Percentiles rank a stretch among this genome's conserved stretches.
These are phyloP conservation scores for Caenorhabditis sp. DNA, from an alignment of 2,888 invertebrate species.

Conservation along the genomic window DNA sequence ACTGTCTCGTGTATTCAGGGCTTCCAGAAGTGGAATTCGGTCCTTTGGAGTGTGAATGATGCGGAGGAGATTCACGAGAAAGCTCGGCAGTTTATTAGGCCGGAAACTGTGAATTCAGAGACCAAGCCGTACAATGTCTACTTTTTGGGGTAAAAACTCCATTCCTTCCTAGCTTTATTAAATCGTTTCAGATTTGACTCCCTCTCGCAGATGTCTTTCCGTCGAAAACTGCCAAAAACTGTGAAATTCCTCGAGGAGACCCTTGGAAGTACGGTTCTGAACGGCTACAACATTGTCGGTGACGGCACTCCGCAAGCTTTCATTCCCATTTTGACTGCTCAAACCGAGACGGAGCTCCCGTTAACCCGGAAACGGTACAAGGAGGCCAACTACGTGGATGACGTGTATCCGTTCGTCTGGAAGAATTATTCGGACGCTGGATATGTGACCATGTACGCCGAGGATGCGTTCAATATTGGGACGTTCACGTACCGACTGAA, in stretches of 20 bases:
- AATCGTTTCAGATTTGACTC: slow-evolving; percentile 86
- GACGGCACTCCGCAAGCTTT: slow-evolving; percentile 81
- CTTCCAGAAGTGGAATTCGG: slow-evolving; percentile 51
- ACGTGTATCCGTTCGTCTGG: slow-evolving; percentile 81
- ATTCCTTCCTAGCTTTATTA: background rate
- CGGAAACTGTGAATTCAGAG: background rate
- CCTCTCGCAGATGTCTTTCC: slow-evolving; percentile 88
- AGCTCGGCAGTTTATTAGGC: slow-evolving; percentile 13
- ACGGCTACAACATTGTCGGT: slow-evolving; percentile 80
- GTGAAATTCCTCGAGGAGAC: slow-evolving; percentile 83
- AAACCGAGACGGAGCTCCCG: slow-evolving; percentile 80
- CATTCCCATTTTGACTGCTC: slow-evolving; percentile 80
- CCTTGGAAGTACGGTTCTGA: slow-evolving; percentile 74
- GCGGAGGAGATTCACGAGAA: slow-evolving; percentile 17
- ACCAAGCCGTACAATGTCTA: slow-evolving; percentile 42
- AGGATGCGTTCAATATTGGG: slow-evolving; percentile 87
- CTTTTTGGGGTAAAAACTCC: slow-evolving; percentile 42
- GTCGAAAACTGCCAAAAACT: slow-evolving; percentile 86
- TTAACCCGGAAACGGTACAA: slow-evolving; percentile 78
- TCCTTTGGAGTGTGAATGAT: slow-evolving; percentile 39
- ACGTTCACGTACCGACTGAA: slow-evolving; percentile 92
- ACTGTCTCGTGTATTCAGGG: slow-evolving; percentile 49
- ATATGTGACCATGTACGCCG: slow-evolving; percentile 86
- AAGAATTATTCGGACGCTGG: slow-evolving; percentile 78
- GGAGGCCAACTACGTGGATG: slow-evolving; percentile 80